Conservation (phyloP, 1,140 invertebrate species). For the Megalonaias nervosa region DNA sequence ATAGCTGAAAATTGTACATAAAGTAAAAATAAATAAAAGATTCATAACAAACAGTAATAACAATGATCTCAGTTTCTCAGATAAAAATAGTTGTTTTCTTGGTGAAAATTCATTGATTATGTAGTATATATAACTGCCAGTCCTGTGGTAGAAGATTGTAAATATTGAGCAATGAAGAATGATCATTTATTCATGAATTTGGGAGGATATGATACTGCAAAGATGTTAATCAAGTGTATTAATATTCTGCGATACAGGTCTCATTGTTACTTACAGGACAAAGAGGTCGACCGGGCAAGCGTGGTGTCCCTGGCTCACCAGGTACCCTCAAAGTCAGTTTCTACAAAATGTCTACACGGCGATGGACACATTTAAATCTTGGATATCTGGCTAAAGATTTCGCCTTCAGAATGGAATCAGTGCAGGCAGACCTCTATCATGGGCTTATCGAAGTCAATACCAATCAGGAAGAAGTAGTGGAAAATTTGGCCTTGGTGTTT, state of each 20-base stretch:
- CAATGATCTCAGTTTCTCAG: no score
- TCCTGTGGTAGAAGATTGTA: background rate
- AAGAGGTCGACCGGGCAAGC: slow-evolving; percentile 13
- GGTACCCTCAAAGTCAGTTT: slow-evolving; percentile 44
- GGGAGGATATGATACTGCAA: background rate
- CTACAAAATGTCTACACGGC: background rate
- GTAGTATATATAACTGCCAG: no score
- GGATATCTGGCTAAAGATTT: background rate
- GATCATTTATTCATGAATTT: background rate
- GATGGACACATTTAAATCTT: background rate
- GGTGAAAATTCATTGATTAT: no score
- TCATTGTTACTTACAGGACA: background rate
- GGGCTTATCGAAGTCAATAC: background rate
- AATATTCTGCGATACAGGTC: background rate
- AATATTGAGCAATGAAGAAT: background rate
- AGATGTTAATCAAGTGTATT: background rate
- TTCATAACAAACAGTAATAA: background rate
- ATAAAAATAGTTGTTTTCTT: no score
- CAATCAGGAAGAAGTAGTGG: slow-evolving; percentile 41
- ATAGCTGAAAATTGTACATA: no score
- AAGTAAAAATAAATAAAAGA: no score
- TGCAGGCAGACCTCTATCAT: background rate
- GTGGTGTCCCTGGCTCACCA: slow-evolving; percentile 47
- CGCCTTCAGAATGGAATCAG: slow-evolving; percentile 1
- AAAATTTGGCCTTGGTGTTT: slow-evolving; percentile 59